These are phyloP conservation scores for Chelonus formosanus DNA, from an alignment of 2,888 invertebrate genomes.

Conservation along the genomic window DNA sequence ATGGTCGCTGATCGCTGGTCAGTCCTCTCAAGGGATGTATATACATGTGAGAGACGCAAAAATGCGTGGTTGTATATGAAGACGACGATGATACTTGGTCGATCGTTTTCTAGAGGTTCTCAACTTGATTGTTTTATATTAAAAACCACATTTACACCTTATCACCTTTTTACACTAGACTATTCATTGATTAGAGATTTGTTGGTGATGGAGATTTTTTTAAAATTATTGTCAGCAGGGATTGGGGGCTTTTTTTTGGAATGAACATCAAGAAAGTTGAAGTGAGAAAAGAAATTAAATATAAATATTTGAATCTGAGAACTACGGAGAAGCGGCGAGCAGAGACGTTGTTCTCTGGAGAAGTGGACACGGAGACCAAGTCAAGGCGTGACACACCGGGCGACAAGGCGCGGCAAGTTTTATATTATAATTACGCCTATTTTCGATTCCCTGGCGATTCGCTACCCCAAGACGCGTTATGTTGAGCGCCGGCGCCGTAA, in stretches of 20 bases:
- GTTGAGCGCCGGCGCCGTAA: conserved; percentile 25
- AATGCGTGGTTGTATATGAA: conserved; percentile 30
- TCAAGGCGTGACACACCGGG: conserved; percentile 50
- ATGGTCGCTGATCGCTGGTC: conserved; percentile 36
- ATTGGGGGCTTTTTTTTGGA: not conserved
- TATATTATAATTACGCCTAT: conserved; percentile 61
- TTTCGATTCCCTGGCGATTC: conserved; percentile 42
- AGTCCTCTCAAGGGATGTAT: conserved; percentile 20
- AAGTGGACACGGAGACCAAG: conserved; percentile 50
- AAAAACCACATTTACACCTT: not conserved
- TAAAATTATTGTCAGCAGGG: not conserved
- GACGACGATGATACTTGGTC: conserved; percentile 19
- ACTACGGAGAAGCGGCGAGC: conserved; percentile 43
- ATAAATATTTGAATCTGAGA: conserved; percentile 42
- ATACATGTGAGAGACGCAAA: conserved; percentile 22
- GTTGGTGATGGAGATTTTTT: not conserved
- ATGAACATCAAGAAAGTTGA: not conserved
- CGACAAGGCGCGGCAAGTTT: conserved; percentile 56
- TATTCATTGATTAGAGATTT: not conserved
- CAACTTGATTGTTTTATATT: conserved; percentile 12
- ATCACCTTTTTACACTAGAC: too few relatives aligned
- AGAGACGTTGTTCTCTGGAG: conserved; percentile 50
- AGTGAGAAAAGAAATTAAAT: not conserved
- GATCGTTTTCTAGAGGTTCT: conserved; percentile 19
- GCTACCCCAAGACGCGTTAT: conserved; percentile 36